Conservation (phyloP, 1,140 invertebrate genomes). For the Meloidogyne exigua region DNA sequence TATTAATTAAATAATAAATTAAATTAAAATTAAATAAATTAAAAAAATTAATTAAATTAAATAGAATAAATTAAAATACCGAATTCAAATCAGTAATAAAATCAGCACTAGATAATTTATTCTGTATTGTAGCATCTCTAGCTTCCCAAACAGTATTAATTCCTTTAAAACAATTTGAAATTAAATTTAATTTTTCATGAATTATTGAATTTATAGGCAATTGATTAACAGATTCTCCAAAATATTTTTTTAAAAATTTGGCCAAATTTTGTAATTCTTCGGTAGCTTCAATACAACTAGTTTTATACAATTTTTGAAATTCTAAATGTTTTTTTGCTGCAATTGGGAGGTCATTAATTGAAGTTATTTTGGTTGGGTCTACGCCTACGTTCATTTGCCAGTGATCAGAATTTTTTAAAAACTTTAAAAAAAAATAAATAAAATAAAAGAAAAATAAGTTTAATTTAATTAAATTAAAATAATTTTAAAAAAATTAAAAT, state of each 20-base stretch:
- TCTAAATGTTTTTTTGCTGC: conserved; percentile 34
- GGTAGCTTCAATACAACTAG: conserved; percentile 32
- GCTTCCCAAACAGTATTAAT: conserved; percentile 42
- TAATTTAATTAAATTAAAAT: not conserved
- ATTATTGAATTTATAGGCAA: conserved; percentile 31
- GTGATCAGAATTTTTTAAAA: conserved; percentile 31
- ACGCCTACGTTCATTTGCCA: conserved; percentile 45
- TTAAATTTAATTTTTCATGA: conserved; percentile 40
- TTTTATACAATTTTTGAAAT: conserved; percentile 35
- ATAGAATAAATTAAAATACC: no score
- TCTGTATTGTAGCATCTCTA: conserved; percentile 34
- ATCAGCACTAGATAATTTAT: conserved; percentile 16
- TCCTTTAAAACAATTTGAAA: conserved; percentile 34
- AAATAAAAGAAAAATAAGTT: not conserved
- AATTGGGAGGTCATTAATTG: conserved; percentile 31
- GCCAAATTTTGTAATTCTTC: conserved; percentile 28
- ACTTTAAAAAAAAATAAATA: conserved; percentile 21
- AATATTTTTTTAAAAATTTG: conserved; percentile 24
- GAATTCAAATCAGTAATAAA: conserved; percentile 35
- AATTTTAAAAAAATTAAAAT: no score
- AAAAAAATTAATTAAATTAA: no score
- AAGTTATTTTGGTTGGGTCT: conserved; percentile 29
- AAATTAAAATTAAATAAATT: no score
- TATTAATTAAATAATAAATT: no score
- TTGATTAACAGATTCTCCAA: conserved; percentile 22